Percentiles rank a stretch among this genome's conserved stretches.
Conservation (phyloP, 2,113 vertebrate genomes). For the Melanerpes formicivorus region DNA sequence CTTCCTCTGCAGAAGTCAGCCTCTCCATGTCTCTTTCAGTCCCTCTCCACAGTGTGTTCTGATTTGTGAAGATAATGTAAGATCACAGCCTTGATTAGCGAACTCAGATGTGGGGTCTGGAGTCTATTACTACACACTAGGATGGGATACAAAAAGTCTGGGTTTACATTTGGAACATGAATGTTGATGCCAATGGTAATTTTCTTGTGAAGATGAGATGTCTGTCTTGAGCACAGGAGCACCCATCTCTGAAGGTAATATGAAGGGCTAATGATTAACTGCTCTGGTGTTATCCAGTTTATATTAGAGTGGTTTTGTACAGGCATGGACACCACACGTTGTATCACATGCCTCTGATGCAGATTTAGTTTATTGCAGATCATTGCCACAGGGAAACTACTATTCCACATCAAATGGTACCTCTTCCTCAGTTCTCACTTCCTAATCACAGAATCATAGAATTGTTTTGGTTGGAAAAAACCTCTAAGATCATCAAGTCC, state of each 20-base stretch:
- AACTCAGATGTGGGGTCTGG: constrained; percentile 22
- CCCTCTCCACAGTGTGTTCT: neutral
- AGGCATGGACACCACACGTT: neutral
- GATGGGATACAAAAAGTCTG: neutral
- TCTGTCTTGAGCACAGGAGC: neutral
- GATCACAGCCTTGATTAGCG: neutral
- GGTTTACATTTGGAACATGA: neutral
- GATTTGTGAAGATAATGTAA: neutral
- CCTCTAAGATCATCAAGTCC: too few species aligned
- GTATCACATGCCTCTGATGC: neutral
- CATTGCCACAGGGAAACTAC: neutral
- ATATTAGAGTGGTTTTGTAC: neutral
- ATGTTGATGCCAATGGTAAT: neutral
- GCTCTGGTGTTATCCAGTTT: neutral
- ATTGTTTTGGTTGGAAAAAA: too few species aligned
- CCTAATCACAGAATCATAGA: neutral
- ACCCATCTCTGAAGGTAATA: neutral
- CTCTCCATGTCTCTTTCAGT: neutral
- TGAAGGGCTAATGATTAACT: neutral
- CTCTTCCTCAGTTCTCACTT: neutral
- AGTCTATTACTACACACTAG: neutral
- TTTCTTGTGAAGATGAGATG: neutral
- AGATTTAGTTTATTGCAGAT: neutral
- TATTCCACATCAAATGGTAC: neutral
- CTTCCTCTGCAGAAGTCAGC: neutral